Percentiles rank a stretch among this genome's conserved stretches.
phyloP scores from a whole-genome alignment of 2,888 invertebrate species.

The Limulus polyphemus region DNA sequence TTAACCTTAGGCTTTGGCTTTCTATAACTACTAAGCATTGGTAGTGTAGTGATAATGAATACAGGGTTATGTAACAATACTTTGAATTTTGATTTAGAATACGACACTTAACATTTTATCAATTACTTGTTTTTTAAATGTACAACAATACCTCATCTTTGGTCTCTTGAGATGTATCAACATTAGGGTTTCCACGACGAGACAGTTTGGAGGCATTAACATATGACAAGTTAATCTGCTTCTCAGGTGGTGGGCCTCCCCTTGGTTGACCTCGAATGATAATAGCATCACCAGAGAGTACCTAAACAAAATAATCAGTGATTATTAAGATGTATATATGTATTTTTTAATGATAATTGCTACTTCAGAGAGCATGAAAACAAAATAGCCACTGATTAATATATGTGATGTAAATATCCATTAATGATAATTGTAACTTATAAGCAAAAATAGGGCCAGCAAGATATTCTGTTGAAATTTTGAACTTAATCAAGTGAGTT shows the following conservation, averaged over 20 bases:
- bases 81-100: background rate
- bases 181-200: slow-evolving; percentile 50
- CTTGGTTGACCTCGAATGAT: slow-evolving; percentile 72
- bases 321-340: background rate
- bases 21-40: no score
- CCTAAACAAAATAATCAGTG: slow-evolving; percentile 46
- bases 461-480: no score
- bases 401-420: no score
- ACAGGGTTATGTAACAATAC: no score
- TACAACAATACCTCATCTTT: slow-evolving; percentile 36
- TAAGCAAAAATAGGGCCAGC: no score
- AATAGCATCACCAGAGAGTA: slow-evolving; percentile 90
- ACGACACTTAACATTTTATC: slow-evolving; percentile 6
- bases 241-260: slow-evolving; percentile 74
- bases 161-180: slow-evolving; percentile 31
- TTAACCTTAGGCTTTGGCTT: no score
- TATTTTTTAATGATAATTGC: background rate
- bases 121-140: background rate
- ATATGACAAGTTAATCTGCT: slow-evolving; percentile 76
- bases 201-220: slow-evolving; percentile 85
- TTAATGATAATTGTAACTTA: no score
- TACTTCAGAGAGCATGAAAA: background rate
- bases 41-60: no score
- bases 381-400: background rate
- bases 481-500: no score